phyloP scores from a whole-genome alignment of 1,140 invertebrate genomes.

The Drosophila bifasciata region DNA sequence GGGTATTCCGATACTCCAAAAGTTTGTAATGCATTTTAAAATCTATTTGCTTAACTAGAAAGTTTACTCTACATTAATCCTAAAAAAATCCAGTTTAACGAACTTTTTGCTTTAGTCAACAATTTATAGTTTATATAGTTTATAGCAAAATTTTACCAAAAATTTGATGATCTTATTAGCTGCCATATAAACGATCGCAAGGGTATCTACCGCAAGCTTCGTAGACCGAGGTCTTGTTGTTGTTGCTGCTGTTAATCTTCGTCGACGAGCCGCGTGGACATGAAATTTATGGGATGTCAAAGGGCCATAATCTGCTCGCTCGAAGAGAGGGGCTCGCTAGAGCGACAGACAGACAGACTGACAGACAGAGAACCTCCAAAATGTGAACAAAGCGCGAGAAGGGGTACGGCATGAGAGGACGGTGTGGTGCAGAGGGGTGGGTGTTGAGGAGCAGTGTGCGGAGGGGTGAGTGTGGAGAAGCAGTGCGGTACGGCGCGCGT shows the following conservation, averaged over 20 bases:
- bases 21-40: no score
- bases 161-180: no score
- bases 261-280: slow-evolving; percentile 67
- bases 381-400: slow-evolving; percentile 23
- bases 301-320: slow-evolving; percentile 72
- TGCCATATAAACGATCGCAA: no score
- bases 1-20: no score
- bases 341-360: slow-evolving; percentile 26
- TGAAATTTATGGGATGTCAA: slow-evolving; percentile 82
- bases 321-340: slow-evolving; percentile 4
- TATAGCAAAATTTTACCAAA: no score
- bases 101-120: no score
- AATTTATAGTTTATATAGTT: no score
- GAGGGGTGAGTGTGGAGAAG: slow-evolving; percentile 2
- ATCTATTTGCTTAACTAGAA: no score
- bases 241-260: slow-evolving; percentile 62
- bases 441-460: not conserved
- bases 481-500: slow-evolving; percentile 58
- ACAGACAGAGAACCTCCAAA: slow-evolving; percentile 39
- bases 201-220: slow-evolving; percentile 6
- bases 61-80: no score
- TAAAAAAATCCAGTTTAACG: no score
- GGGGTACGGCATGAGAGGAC: slow-evolving; percentile 10
- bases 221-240: not conserved
- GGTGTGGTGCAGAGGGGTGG: not conserved